Evolutionary conservation across 2,888 invertebrate genomes (phyloP).

Genomic region (Bhutanitis thaidina): DNA sequence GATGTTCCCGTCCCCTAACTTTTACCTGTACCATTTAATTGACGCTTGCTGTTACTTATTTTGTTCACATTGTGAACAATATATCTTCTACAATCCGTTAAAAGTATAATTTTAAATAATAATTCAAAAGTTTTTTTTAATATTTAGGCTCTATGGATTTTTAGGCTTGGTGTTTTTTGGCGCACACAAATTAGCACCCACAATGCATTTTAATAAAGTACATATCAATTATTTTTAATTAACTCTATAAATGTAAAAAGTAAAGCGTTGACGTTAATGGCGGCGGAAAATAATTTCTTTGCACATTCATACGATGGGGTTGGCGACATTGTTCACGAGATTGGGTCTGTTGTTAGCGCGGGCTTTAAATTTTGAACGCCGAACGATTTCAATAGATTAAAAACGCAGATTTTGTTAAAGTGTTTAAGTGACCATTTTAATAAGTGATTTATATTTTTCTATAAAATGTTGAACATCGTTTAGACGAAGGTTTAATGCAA

Average conservation of each 20-base stretch:
- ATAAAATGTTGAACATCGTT: too few species aligned
- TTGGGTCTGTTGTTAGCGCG: constrained; percentile 43
- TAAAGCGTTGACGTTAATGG: constrained; percentile 10
- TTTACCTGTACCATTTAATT: constrained; percentile 31
- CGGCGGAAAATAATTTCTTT: constrained; percentile 8
- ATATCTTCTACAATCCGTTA: not conserved
- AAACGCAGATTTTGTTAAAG: not conserved
- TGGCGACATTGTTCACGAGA: constrained; percentile 44
- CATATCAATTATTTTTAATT: too few species aligned
- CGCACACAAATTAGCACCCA: too few species aligned
- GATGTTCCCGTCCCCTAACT: constrained; percentile 30
- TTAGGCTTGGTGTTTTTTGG: too few species aligned
- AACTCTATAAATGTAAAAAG: not conserved
- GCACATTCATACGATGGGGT: constrained; percentile 33
- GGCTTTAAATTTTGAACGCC: constrained; percentile 44
- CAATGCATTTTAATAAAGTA: too few species aligned
- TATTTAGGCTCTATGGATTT: too few species aligned
- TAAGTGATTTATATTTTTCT: too few species aligned
- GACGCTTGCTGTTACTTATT: constrained; percentile 27
- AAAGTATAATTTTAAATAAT: too few species aligned
- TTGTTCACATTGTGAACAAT: not conserved
- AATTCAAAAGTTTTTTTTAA: too few species aligned
- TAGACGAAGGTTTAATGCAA: too few species aligned
- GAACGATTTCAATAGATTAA: constrained; percentile 43
- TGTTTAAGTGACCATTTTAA: too few species aligned